A percentile compares a stretch with the other conserved stretches of the same genome.
Conservation (phyloP, 2,888 invertebrate genomes). For the Platerodrilus igneus region DNA sequence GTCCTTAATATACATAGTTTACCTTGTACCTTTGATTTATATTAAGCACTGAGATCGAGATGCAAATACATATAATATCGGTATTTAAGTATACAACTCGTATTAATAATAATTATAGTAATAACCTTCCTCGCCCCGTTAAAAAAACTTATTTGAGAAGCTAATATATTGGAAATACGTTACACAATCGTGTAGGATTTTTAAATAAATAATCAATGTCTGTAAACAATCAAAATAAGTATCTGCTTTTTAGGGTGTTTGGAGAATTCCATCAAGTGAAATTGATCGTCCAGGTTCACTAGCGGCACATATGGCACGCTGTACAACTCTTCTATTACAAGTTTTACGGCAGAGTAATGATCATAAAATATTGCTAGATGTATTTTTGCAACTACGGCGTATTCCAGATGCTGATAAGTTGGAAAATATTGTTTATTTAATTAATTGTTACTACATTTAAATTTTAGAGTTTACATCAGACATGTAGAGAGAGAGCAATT, state of each 20-base stretch:
- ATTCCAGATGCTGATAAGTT: conserved; percentile 84
- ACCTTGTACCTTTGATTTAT: too few species aligned
- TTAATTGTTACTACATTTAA: conserved; percentile 5
- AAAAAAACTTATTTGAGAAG: too few species aligned
- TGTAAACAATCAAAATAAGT: background rate
- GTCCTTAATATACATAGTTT: too few species aligned
- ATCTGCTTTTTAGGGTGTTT: conserved; percentile 71
- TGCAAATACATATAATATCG: too few species aligned
- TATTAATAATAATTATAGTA: too few species aligned
- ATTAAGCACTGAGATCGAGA: too few species aligned
- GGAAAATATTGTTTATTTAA: conserved; percentile 30
- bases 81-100: too few species aligned
- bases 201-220: background rate
- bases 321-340: conserved; percentile 75
- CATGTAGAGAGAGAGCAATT: conserved; percentile 80
- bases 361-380: conserved; percentile 70
- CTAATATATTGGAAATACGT: too few species aligned
- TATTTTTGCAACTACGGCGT: conserved; percentile 72
- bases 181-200: too few species aligned
- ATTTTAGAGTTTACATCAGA: conserved; percentile 69
- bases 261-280: conserved; percentile 86
- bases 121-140: too few species aligned
- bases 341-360: conserved; percentile 76
- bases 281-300: conserved; percentile 90
- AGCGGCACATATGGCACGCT: conserved; percentile 84